phyloP scores from a whole-genome alignment of 1,140 invertebrate species.

The Heliconius nattereri region DNA sequence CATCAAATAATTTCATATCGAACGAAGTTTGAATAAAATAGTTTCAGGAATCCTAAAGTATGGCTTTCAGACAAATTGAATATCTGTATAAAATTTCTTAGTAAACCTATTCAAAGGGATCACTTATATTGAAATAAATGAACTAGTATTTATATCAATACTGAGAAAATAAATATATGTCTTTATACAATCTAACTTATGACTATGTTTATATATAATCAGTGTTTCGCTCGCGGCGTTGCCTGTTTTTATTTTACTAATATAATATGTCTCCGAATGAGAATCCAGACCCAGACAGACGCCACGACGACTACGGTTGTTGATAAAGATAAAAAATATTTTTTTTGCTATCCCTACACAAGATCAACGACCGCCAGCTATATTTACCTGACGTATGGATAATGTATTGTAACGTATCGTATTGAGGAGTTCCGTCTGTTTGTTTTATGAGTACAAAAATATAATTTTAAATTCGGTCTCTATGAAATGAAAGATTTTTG shows the following conservation, averaged over 20 bases:
- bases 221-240: no score
- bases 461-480: conserved; percentile 14
- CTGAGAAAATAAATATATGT: background rate
- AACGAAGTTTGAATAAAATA: background rate
- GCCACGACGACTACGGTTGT: no score
- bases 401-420: conserved; percentile 28
- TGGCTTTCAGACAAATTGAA: conserved; percentile 4
- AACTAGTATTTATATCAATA: background rate
- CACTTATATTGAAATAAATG: background rate
- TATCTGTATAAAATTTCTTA: conserved; percentile 6
- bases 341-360: conserved; percentile 17
- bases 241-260: no score
- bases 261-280: no score
- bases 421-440: conserved; percentile 30
- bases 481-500: background rate
- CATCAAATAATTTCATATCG: background rate
- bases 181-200: background rate
- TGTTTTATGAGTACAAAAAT: conserved; percentile 18
- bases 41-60: background rate
- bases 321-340: background rate
- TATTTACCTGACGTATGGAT: conserved; percentile 30
- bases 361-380: conserved; percentile 29
- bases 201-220: background rate
- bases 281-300: no score
- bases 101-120: conserved; percentile 8